Evolutionary conservation across 2,888 invertebrate genomes (phyloP).

Genomic region (Euproctis similis): DNA sequence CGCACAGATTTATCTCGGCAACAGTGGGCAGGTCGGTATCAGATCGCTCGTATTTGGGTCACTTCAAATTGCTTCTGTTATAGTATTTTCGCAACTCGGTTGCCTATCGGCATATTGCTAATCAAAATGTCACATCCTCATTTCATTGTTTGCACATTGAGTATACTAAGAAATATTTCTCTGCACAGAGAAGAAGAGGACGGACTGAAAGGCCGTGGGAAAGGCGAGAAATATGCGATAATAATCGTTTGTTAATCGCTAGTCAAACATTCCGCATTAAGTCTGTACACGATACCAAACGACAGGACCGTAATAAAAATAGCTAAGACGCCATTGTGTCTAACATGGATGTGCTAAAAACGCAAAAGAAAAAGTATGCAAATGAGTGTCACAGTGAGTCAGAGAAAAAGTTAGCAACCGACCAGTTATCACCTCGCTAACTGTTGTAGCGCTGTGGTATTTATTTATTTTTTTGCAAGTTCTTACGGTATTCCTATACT

Average conservation of each 20-base stretch:
- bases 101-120: conserved; percentile 16
- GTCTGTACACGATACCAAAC: conserved; percentile 1
- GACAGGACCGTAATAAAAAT: not conserved
- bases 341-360: conserved; percentile 31
- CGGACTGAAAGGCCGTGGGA: conserved; percentile 50
- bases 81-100: conserved; percentile 39
- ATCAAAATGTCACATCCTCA: conserved; percentile 14
- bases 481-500: conserved; percentile 12
- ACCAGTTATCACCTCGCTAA: conserved; percentile 49
- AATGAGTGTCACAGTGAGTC: conserved; percentile 41
- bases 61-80: conserved; percentile 39
- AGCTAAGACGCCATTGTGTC: conserved; percentile 28
- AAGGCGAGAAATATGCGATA: conserved; percentile 57
- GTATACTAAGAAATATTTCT: conserved; percentile 7
- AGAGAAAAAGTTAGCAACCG: conserved; percentile 36
- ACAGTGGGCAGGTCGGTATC: conserved; percentile 33
- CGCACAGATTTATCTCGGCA: conserved; percentile 36
- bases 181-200: conserved; percentile 3
- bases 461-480: conserved; percentile 28
- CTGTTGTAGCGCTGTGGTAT: conserved; percentile 28
- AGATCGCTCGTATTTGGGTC: conserved; percentile 41
- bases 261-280: conserved; percentile 22
- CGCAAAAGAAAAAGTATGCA: conserved; percentile 34
- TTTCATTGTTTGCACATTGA: conserved; percentile 11
- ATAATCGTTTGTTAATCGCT: conserved; percentile 52